These are phyloP conservation scores for Oncorhynchus keta DNA, from an alignment of 2,113 vertebrate species.

Conservation along the genomic window DNA sequence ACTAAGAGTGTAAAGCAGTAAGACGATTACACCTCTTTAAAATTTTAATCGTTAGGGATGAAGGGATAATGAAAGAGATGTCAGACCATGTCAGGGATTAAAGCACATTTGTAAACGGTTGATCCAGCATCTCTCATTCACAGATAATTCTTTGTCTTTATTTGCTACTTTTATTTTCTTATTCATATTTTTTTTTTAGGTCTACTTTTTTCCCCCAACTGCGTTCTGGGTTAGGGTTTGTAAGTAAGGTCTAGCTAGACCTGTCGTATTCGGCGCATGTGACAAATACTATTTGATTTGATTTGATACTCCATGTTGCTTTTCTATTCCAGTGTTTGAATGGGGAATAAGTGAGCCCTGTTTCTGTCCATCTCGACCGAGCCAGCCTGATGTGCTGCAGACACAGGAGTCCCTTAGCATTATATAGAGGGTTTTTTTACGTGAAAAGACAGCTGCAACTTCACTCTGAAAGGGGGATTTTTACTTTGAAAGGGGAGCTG, in stretches of 20 bases:
- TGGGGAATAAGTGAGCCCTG: conserved; percentile 28
- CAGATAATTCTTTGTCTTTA: not conserved
- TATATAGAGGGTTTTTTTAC: conserved; percentile 43
- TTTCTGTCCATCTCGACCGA: conserved; percentile 33
- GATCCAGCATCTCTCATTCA: not conserved
- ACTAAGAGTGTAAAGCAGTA: too few species aligned
- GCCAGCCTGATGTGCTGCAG: conserved; percentile 1
- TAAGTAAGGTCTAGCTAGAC: too few species aligned
- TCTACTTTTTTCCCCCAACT: too few species aligned
- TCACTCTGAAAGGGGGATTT: conserved; percentile 59
- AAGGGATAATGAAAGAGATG: not conserved
- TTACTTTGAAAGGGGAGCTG: conserved; percentile 61
- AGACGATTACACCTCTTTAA: too few species aligned
- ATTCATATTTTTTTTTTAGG: too few species aligned
- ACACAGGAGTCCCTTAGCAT: conserved; percentile 25
- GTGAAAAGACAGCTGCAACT: conserved; percentile 63
- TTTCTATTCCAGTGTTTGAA: conserved; percentile 9
- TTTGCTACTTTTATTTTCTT: too few species aligned
- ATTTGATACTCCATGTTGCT: not conserved
- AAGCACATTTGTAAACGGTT: not conserved
- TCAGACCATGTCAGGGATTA: not conserved
- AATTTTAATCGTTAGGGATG: not conserved
- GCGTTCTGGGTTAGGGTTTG: too few species aligned
- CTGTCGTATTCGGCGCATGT: too few species aligned
- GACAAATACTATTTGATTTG: too few species aligned